Evolutionary conservation across 1,140 invertebrate genomes (phyloP), one percentile per base, ranked within the genome.

Genomic region (Hylaeus volcanicus): DNA sequence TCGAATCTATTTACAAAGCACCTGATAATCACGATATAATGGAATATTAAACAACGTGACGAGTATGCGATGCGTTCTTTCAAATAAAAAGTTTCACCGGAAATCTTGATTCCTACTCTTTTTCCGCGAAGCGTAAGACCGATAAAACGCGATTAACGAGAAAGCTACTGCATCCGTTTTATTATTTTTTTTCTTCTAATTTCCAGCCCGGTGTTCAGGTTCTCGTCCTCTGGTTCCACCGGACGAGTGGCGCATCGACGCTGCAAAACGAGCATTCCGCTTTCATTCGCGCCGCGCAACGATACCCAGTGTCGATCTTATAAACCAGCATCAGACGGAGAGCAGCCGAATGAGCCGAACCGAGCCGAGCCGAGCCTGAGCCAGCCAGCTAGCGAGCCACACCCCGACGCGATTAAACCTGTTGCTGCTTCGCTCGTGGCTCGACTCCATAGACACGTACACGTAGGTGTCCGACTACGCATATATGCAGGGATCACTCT

Each of bases 331-430:
- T 81, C 79, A 85, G 84, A 71, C 79, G 81, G 72, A 79, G 84
- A 74, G 81, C 83, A 89, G 80, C 82, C 84, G 83, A 87, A 87
- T 74, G 82, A 85, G 77, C 83, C 82, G 82, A 83, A 72, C 70
- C 71, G 79, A 78, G 82, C 80, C 83, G 82, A 83, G 74, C 73
- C 70, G 79, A 78, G 82, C 79, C 81, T 55, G 8, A 74, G 71
- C 81, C 80, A 71, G 87, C 71, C 69, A 72, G 77, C 76, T 48
- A 70, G 84, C 88, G 86, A 87, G 90, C 91, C 90, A 91, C 90
- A 92, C 90, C 91, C 91, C 88, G 86, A 90, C 87, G 89, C 88
- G 89, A 91, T 91, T 90, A 92, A 92, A 92, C 91, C 91, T 92
- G 90, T 92, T 92, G 90, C 90, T 89, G 87, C 86, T 91, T 90